Base-by-base conservation (phyloP, 2,113 vertebrate genomes). In the Ovis canadensis region DNA sequence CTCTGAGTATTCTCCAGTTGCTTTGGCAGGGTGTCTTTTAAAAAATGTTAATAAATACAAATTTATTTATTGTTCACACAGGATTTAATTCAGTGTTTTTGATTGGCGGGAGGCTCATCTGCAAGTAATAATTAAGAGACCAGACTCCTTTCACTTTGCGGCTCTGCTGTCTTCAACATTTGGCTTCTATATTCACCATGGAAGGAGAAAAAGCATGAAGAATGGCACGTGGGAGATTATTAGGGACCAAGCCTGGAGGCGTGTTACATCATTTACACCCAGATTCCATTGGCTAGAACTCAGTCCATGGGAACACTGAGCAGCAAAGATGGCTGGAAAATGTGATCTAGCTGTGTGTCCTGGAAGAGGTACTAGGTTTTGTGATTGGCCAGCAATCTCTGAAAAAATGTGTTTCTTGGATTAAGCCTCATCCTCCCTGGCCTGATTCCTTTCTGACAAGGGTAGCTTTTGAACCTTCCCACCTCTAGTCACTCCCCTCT, bases 51-150 rank as follows among this genome's bases (percentile, higher is more conserved):
- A 40, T 85, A 48, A 40, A 82, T 54, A 60, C 5, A 48, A 83
- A 21, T 52, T 90, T 92, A 40, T 43, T 88, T 94, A 31, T 90
- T 29, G 3, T 8, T 40, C n/a, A 36, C 21, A 50, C 29, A 9
- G 81, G 31, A 25, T 77, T 94, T 60, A 88, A 74, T 74, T 89
- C 36, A 23, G 43, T 89, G 59, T 50, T 82, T 88, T 85, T 88
- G 48, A 91, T 81, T 31, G 45, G 5, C 17, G 5, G 11, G 84
- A 50, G 31, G 10, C n/a, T 52, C 5, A 9, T 87, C 54, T 64
- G 54, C 29, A 67, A 78, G 16, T 36, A 78, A 6, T 91, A 40
- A 57, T 92, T 21, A 14, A 36, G 43, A 78, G 27, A 43, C 5
- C 11, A 48, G 23, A 16, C 25, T 92, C 40, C 27, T 81, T 91